Percentiles rank a stretch among this genome's conserved stretches.
These are phyloP conservation scores for Ornithoptera priamus DNA, from an alignment of 2,888 invertebrate species.

Conservation along the genomic window DNA sequence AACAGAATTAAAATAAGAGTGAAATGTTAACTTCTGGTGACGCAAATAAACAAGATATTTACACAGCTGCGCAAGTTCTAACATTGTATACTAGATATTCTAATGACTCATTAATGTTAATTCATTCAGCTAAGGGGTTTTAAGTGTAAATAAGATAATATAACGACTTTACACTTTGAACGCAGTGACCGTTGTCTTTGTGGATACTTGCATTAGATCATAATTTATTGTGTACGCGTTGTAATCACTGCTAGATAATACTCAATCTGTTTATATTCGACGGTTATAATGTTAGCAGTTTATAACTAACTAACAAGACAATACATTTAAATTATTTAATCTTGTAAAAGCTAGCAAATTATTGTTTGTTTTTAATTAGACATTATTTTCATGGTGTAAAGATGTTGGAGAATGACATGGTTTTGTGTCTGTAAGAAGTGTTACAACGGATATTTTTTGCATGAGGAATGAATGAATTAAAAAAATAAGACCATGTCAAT, in stretches of 20 bases:
- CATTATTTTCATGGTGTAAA: neutral
- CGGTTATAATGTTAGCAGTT: neutral
- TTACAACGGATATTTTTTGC: too few species aligned
- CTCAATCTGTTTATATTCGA: constrained; percentile 1
- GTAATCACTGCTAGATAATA: constrained; percentile 11
- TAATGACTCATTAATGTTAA: constrained; percentile 28
- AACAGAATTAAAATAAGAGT: constrained; percentile 8
- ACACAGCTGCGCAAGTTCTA: constrained; percentile 12
- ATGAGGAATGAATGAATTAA: too few species aligned
- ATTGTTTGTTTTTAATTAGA: neutral
- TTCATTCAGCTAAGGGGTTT: constrained; percentile 20
- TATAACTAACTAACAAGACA: neutral
- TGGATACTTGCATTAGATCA: constrained; percentile 14
- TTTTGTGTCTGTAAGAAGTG: too few species aligned
- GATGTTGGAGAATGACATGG: neutral
- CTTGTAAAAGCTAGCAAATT: neutral
- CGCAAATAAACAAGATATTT: constrained; percentile 7
- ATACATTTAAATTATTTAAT: neutral
- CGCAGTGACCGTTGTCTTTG: constrained; percentile 24
- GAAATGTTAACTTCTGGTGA: neutral
- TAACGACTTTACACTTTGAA: constrained; percentile 25
- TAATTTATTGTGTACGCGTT: constrained; percentile 23
- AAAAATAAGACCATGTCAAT: too few species aligned
- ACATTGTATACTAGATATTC: constrained; percentile 20
- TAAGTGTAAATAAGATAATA: constrained; percentile 29